Base-by-base conservation (phyloP, 1,140 invertebrate species). In the Paraescarpia echinospica region DNA sequence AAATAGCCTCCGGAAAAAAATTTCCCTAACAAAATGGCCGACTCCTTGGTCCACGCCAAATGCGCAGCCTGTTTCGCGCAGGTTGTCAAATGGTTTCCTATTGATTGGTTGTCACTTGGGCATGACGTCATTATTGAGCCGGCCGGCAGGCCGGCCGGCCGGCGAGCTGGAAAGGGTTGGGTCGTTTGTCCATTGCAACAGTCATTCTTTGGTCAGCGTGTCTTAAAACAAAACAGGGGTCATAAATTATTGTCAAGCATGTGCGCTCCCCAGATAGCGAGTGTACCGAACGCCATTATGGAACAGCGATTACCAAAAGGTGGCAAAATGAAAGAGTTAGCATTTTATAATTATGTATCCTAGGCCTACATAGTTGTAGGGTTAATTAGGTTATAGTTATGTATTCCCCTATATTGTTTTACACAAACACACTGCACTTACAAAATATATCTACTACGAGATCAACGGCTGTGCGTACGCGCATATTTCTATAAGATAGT, bases 21-120 rank as follows among this genome's bases (percentile, higher is more conserved):
- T 90, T 90, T 41, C 90, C 90, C n/a, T 14, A 90, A 35, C 90
- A 90, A 90, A 90, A 90, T 90, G 90, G 90, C 90, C 90, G 90
- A 90, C 90, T 34, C 90, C 90, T 90, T 90, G 59, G 90, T 90
- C 90, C 90, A 41, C 90, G 35, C 90, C 90, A 77, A 34, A n/a
- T 90, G 90, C 90, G 90, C 90, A 90, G 90, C 18, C 35, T 90
- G 59, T 90, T 90, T 90, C 90, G 90, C 90, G 90, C 90, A 90
- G 90, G 90, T 90, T 41, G 90, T 90, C 59, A 77, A 77, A 77
- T 77, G 59, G 59, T 77, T 77, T 77, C 59, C 59, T 77, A 77
- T 77, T 77, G 59, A 77, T 77, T 77, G 59, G 59, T 77, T 77
- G 59, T 77, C 59, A 77, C 59, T 77, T 77, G 1, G 59, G 1